These are phyloP conservation scores for Amphipyra berbera DNA, from an alignment of 2,888 invertebrate species.

Conservation along the genomic window DNA sequence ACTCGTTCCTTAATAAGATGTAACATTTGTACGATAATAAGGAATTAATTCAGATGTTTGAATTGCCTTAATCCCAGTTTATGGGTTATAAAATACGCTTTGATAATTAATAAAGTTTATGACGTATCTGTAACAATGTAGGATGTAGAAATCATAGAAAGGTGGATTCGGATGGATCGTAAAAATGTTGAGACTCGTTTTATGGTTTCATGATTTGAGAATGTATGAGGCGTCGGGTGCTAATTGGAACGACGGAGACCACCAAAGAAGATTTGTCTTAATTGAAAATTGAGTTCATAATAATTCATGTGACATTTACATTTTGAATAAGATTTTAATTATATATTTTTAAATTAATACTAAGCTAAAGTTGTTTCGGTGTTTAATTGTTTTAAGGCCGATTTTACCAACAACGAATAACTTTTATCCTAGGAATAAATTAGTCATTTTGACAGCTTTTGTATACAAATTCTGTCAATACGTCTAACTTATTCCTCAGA, in stretches of 20 bases:
- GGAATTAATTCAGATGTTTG: constrained; percentile 65
- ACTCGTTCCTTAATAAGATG: constrained; percentile 62
- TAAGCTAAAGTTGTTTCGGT: too few relatives aligned
- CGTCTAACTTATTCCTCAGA: too few relatives aligned
- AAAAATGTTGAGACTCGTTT: constrained; percentile 72
- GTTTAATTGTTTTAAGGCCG: too few relatives aligned
- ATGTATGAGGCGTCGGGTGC: constrained; percentile 72
- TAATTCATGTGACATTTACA: constrained; percentile 52
- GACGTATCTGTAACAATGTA: constrained; percentile 65
- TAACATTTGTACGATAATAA: constrained; percentile 69
- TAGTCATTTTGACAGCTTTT: too few relatives aligned
- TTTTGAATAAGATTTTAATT: constrained; percentile 43
- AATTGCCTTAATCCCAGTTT: constrained; percentile 66
- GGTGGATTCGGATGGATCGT: constrained; percentile 66
- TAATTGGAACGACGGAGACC: constrained; percentile 81
- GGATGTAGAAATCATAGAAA: constrained; percentile 65
- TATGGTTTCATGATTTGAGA: constrained; percentile 69
- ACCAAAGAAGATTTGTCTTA: constrained; percentile 75
- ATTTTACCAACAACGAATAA: too few relatives aligned
- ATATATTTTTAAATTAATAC: constrained; percentile 3
- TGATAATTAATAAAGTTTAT: constrained; percentile 73
- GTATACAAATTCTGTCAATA: too few relatives aligned
- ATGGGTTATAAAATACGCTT: constrained; percentile 67
- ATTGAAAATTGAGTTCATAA: constrained; percentile 62
- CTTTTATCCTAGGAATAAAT: too few relatives aligned